Evolutionary conservation across 2,888 invertebrate species (phyloP).

Genomic region (Dusona sp.): DNA sequence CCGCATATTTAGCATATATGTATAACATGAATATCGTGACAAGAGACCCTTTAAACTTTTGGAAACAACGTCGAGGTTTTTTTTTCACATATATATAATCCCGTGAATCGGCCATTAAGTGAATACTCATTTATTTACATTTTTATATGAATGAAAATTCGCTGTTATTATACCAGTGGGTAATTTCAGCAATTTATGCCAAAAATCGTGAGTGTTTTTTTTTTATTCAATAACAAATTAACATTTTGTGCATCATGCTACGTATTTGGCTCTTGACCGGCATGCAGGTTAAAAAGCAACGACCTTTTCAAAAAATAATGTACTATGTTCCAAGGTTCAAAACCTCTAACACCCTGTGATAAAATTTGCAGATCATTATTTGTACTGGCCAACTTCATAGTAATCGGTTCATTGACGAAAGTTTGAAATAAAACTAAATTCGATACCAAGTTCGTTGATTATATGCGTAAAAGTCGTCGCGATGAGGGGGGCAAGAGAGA

Average conservation of each 20-base stretch:
- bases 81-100: neutral
- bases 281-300: neutral
- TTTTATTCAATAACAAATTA: neutral
- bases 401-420: neutral
- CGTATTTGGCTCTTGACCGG: neutral
- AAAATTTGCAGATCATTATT: neutral
- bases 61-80: neutral
- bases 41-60: conserved; percentile 17
- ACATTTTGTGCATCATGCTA: neutral
- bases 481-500: conserved; percentile 31
- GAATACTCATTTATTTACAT: neutral
- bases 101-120: neutral
- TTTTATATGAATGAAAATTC: neutral
- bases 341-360: neutral
- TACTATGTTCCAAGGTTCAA: too few relatives aligned
- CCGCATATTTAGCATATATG: conserved; percentile 10
- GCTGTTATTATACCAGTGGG: neutral
- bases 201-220: neutral
- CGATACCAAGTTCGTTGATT: conserved; percentile 29
- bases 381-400: neutral
- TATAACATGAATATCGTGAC: conserved; percentile 10
- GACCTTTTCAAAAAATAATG: neutral
- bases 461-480: conserved; percentile 62
- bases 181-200: neutral
- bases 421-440: neutral